These are phyloP conservation scores for Doris montereyensis DNA, from an alignment of 2,888 invertebrate genomes.

Conservation along the genomic window DNA sequence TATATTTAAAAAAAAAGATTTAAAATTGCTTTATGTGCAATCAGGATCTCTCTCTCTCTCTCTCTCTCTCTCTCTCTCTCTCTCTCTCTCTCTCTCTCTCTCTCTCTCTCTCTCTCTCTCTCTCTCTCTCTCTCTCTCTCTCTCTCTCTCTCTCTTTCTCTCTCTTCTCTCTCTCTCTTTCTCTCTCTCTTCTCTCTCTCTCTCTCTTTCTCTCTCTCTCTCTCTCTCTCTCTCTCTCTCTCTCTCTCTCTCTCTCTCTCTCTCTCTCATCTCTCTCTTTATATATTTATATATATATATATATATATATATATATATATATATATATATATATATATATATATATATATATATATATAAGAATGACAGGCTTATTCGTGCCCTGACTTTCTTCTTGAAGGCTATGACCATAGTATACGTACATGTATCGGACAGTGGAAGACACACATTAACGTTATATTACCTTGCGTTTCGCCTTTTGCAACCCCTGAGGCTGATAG, in stretches of 20 bases:
- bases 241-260: background rate
- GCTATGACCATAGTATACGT: no score
- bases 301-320: background rate
- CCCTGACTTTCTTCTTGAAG: no score
- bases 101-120: slow-evolving; percentile 27
- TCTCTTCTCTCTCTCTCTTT: slow-evolving; percentile 7
- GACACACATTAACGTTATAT: no score
- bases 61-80: slow-evolving; percentile 19
- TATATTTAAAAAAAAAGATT: no score
- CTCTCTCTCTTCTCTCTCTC: background rate
- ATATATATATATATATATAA: background rate
- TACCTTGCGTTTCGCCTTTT: no score
- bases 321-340: background rate
- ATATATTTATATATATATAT: no score
- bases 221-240: background rate
- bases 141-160: slow-evolving; percentile 16
- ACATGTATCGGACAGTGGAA: no score
- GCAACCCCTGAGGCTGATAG: background rate
- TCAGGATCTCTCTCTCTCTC: slow-evolving; percentile 1
- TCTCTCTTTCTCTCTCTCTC: background rate
- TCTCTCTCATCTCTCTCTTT: no score
- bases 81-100: slow-evolving; percentile 8
- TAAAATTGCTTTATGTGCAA: no score
- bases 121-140: slow-evolving; percentile 26
- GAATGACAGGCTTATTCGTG: no score